Base-by-base conservation (phyloP, 1,140 invertebrate genomes). In the Hetaerina americana region DNA sequence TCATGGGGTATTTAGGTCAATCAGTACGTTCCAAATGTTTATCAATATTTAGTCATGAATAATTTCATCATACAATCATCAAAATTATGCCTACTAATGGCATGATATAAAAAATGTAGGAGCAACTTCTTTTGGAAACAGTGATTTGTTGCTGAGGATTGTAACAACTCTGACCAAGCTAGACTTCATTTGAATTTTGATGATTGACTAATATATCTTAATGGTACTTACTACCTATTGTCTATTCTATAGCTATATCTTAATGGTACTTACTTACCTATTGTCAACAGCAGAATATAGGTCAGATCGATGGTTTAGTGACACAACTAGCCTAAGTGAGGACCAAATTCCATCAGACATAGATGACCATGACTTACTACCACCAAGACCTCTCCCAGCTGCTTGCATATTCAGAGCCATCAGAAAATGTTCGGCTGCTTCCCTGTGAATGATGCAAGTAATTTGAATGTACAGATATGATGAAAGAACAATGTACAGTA, bases 261-360 rank as follows among this genome's bases (percentile, higher is more conserved):
- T 26, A 71, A 66, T 18, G 25, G 18, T 15, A 6, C 1, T 27
- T 26, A 72, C 25, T 77, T 80, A 86, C 86, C 85, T 89, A 22
- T 85, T 85, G 81, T 95, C 91, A 77, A 95, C 87, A 70, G 87
- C 85, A 73, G 87, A 84, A 75, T 89, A 87, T 27, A 97, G 83
- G 77, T 97, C 91, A 76, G 87, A 85, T 78, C 90, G 88, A 74
- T 94, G 90, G 85, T 97, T 89, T 49, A 97, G 82, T 18, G 93
- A 91, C 28, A 97, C 83, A 66, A 95, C 92, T 86, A 97, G 92
- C 79, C 93, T 87, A 29, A 99, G 83, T 0, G 94, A 97, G 26
- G 90, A 91, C 96, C 97, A 99, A 81, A 99, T 97, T 27, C 92
- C 93, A 74, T 94, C 90, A 0, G 95, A 97, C 91, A 95, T 94